These are phyloP conservation scores for Cheilosia vernalis DNA, from an alignment of 2,888 invertebrate species.

Conservation along the genomic window DNA sequence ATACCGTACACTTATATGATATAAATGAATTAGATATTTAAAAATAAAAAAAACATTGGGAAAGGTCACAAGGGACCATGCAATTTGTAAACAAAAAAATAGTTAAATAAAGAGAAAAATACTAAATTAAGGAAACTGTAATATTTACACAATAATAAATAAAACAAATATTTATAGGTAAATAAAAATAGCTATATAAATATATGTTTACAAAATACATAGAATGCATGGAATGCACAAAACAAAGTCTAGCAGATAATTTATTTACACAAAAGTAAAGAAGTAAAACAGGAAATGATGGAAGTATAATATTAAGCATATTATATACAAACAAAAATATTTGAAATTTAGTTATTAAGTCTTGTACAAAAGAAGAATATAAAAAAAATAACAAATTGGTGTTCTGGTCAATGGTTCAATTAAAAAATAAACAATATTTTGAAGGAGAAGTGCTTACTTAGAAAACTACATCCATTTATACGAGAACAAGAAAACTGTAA, in stretches of 20 bases:
- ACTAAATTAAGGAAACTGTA: slow-evolving; percentile 50
- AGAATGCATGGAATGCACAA: slow-evolving; percentile 70
- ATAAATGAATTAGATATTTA: background rate
- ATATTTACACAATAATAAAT: slow-evolving; percentile 68
- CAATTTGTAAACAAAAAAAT: slow-evolving; percentile 58
- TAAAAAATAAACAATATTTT: slow-evolving; percentile 72
- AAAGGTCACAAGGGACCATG: slow-evolving; percentile 73
- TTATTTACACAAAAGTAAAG: slow-evolving; percentile 65
- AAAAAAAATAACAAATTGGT: slow-evolving; percentile 63
- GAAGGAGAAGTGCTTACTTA: slow-evolving; percentile 58
- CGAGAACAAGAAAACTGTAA: slow-evolving; percentile 49
- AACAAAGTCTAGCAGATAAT: slow-evolving; percentile 46
- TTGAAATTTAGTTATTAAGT: slow-evolving; percentile 10
- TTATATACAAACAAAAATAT: slow-evolving; percentile 4
- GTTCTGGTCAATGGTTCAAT: slow-evolving; percentile 66
- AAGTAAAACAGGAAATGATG: slow-evolving; percentile 34
- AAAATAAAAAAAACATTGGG: slow-evolving; percentile 23
- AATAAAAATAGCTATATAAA: slow-evolving; percentile 42
- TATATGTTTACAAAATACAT: slow-evolving; percentile 67
- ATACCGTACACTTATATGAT: slow-evolving; percentile 45
- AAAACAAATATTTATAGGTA: slow-evolving; percentile 63
- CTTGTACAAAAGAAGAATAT: slow-evolving; percentile 54
- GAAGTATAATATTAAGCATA: slow-evolving; percentile 22
- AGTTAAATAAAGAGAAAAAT: background rate
- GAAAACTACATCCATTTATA: slow-evolving; percentile 71